phyloP scores from a whole-genome alignment of 2,113 vertebrate species.

The Phalacrocorax aristotelis region DNA sequence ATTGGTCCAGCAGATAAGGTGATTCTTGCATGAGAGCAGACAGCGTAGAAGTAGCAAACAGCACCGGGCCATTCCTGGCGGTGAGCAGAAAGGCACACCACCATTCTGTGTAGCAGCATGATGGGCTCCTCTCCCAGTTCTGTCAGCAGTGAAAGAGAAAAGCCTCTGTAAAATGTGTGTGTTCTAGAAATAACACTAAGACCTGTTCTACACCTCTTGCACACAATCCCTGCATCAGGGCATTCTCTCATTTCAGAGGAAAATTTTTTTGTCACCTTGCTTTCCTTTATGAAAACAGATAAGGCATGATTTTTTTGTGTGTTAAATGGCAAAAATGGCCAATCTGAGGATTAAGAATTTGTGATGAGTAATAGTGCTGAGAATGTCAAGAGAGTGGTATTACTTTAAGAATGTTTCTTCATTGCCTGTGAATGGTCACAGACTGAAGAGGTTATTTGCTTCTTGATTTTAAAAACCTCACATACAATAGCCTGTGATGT shows the following conservation, averaged over 20 bases:
- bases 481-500: not conserved
- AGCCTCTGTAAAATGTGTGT: not conserved
- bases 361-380: not conserved
- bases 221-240: not conserved
- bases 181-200: not conserved
- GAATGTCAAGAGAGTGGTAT: not conserved
- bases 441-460: not conserved
- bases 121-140: not conserved
- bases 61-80: not conserved
- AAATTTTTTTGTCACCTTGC: not conserved
- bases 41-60: not conserved
- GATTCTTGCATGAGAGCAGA: slow-evolving; percentile 43
- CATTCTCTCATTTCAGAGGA: not conserved
- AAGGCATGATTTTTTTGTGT: not conserved
- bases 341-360: not conserved
- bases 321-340: not conserved
- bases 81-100: not conserved
- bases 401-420: not conserved
- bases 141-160: slow-evolving; percentile 10
- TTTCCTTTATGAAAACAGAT: not conserved
- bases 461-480: not conserved
- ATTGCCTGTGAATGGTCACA: not conserved
- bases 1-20: slow-evolving; percentile 68
- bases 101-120: not conserved
- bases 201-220: not conserved